Conservation (phyloP, 2,888 invertebrate species). For the Opisthograptis luteolata region DNA sequence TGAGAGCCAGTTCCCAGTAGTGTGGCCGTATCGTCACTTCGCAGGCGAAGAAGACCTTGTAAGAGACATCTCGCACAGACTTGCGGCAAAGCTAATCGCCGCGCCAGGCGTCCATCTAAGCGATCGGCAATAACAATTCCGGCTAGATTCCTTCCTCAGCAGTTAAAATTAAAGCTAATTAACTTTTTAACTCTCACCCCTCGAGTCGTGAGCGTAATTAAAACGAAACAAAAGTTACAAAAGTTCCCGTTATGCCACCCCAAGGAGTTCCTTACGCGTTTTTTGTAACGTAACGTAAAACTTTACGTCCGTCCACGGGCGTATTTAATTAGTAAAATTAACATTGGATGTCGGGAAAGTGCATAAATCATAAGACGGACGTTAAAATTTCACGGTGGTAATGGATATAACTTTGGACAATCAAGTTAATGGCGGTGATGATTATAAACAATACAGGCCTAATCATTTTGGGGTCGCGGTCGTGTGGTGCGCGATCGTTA, state of each 20-base stretch:
- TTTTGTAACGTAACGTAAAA: slow-evolving; percentile 27
- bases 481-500: slow-evolving; percentile 2
- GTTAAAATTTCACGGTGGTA: slow-evolving; percentile 18
- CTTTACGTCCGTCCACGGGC: slow-evolving; percentile 27
- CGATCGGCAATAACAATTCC: slow-evolving; percentile 42
- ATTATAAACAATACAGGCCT: slow-evolving; percentile 20
- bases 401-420: slow-evolving; percentile 16
- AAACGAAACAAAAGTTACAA: slow-evolving; percentile 77
- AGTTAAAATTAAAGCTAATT: slow-evolving; percentile 78
- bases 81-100: slow-evolving; percentile 12
- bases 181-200: slow-evolving; percentile 70
- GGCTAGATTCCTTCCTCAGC: slow-evolving; percentile 51
- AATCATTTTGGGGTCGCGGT: slow-evolving; percentile 6
- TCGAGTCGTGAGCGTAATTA: slow-evolving; percentile 61
- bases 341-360: slow-evolving; percentile 18
- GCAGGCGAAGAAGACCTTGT: too few relatives aligned
- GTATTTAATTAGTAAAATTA: slow-evolving; percentile 37
- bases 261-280: slow-evolving; percentile 53
- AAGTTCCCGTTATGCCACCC: slow-evolving; percentile 71
- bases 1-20: too few relatives aligned
- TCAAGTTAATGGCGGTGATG: slow-evolving; percentile 19
- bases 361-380: slow-evolving; percentile 18
- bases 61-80: neutral
- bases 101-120: slow-evolving; percentile 17
- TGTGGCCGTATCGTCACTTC: too few relatives aligned